Evolutionary conservation across 2,797 vertebrate genomes (phyloP), one percentile per base, ranked within the genome.

Genomic region (Poecilia picta): DNA sequence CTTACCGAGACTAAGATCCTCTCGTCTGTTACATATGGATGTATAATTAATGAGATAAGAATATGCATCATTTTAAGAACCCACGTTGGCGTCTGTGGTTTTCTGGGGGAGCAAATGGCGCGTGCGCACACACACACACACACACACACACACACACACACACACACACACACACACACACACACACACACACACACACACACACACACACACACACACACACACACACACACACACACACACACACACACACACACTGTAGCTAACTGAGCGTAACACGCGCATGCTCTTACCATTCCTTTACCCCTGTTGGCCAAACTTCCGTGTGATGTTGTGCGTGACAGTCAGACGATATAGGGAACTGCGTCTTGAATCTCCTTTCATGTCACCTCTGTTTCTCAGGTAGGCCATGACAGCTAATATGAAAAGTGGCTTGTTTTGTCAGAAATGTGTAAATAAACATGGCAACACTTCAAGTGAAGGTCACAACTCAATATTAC

Each of bases 11-110:
- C 94, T 95, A 95, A 95, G 94, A 95, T 94, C 92, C 93, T 94
- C 94, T 94, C 93, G 94, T 95, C 94, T 95, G 93, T 94, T 95
- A 95, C 94, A 95, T 94, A 95, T 94, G 94, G 94, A 95, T 95
- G 94, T 95, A 95, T 95, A 95, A 95, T 95, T 95, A 95, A 95
- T 95, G 94, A 95, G 94, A 94, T 92, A 93, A 93, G 93, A 94
- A 94, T 94, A 94, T 94, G 94, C 94, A 94, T 94, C 91, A 86
- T 91, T 95, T 95, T 94, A 91, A 94, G 93, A 93, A 93, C 82
- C 88, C 85, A 83, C 82, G 83, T 87, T 87, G 89, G 90, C 74
- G 91, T 92, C 93, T 94, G 88, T 90, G 87, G 89, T 94, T 94
- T 93, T 93, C 74, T 68, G 85, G 74, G 59, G 84, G 73, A 75